Percentiles rank a stretch among this genome's conserved stretches.
phyloP scores from a whole-genome alignment of 2,797 vertebrate genomes.

The Erethizon dorsatum region DNA sequence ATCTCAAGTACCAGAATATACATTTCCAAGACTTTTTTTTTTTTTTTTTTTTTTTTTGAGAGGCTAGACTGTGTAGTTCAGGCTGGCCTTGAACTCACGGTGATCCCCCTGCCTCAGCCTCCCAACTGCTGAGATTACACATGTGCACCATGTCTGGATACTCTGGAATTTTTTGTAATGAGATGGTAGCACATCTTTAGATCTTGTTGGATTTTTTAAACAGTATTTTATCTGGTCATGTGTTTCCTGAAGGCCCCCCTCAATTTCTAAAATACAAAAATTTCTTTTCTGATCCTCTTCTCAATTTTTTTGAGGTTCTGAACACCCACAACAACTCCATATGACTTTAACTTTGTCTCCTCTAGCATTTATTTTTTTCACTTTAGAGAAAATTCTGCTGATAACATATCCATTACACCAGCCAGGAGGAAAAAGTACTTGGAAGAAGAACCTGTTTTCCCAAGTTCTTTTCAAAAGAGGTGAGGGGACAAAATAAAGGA shows the following conservation, averaged over 20 bases:
- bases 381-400: slow-evolving; percentile 20
- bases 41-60: neutral
- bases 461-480: slow-evolving; percentile 2
- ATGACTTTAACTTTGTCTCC: slow-evolving; percentile 36
- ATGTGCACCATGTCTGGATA: neutral
- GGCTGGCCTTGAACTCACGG: neutral
- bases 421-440: neutral
- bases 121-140: neutral
- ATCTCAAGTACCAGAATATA: neutral
- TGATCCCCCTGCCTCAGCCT: neutral
- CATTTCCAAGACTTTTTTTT: neutral
- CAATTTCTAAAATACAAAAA: slow-evolving; percentile 60
- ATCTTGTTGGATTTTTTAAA: slow-evolving; percentile 33
- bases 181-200: slow-evolving; percentile 13
- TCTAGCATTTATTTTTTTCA: neutral
- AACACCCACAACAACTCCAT: neutral
- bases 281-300: slow-evolving; percentile 51
- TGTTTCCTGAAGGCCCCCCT: slow-evolving; percentile 7
- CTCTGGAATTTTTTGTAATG: neutral
- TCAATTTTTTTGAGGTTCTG: slow-evolving; percentile 48
- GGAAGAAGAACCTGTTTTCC: slow-evolving; percentile 20
- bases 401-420: neutral
- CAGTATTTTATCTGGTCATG: neutral
- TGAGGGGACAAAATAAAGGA: slow-evolving; percentile 10
- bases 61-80: neutral